These are phyloP conservation scores for Lipophrys pholis DNA, from an alignment of 2,113 vertebrate genomes.

Conservation along the genomic window DNA sequence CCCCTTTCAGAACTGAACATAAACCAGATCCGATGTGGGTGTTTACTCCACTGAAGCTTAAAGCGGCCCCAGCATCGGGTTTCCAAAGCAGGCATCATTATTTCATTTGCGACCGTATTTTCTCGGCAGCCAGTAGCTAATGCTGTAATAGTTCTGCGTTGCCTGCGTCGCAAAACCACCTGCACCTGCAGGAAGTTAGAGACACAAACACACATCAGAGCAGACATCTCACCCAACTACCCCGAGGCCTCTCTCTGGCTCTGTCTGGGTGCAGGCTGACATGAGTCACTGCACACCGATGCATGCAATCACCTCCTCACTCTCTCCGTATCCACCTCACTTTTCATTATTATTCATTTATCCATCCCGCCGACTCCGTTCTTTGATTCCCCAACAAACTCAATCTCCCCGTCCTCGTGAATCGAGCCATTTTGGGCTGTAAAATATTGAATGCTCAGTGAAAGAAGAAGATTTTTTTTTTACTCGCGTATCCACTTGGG, in stretches of 20 bases:
- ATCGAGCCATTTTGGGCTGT: slow-evolving; percentile 5
- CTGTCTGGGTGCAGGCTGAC: slow-evolving; percentile 31
- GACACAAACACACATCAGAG: slow-evolving; percentile 55
- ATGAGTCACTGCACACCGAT: neutral
- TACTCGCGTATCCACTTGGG: slow-evolving; percentile 11
- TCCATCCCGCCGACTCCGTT: neutral
- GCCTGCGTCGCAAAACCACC: slow-evolving; percentile 37
- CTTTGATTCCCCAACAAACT: slow-evolving; percentile 34
- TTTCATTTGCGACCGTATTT: slow-evolving; percentile 19
- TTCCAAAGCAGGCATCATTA: slow-evolving; percentile 22
- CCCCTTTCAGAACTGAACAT: neutral
- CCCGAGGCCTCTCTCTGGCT: slow-evolving; percentile 31
- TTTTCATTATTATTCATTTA: slow-evolving; percentile 38
- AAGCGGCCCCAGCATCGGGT: neutral
- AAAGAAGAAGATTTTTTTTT: slow-evolving; percentile 13
- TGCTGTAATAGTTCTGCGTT: slow-evolving; percentile 29
- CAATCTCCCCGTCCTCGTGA: slow-evolving; percentile 13
- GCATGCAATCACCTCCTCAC: slow-evolving; percentile 11
- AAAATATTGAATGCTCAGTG: slow-evolving; percentile 20
- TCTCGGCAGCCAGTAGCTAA: slow-evolving; percentile 10
- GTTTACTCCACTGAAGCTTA: neutral
- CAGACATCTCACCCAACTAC: slow-evolving; percentile 47
- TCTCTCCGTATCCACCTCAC: slow-evolving; percentile 3
- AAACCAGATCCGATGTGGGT: neutral
- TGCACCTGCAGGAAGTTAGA: slow-evolving; percentile 44